Conservation (phyloP, 1,140 invertebrate species). For the Nasonia giraulti region DNA sequence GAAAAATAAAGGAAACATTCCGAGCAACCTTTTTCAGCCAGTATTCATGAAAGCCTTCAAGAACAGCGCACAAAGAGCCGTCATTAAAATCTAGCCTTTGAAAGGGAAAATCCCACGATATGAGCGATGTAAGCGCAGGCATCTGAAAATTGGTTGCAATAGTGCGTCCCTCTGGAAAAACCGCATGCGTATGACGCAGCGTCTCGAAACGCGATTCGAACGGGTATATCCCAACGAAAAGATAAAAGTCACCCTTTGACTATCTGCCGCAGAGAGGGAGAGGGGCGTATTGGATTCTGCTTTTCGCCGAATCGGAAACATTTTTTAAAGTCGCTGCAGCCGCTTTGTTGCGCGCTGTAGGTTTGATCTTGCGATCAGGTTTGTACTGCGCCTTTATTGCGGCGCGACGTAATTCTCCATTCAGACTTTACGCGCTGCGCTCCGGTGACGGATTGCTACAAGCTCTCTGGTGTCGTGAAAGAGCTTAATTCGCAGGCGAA, state of each 20-base stretch:
- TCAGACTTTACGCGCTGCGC: background rate
- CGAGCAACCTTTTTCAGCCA: background rate
- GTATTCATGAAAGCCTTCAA: background rate
- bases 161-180: background rate
- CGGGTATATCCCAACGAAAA: background rate
- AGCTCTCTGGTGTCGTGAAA: background rate
- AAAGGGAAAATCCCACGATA: background rate
- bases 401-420: background rate
- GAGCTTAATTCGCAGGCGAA: conserved; percentile 8
- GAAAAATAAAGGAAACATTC: background rate
- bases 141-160: background rate
- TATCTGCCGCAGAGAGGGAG: background rate
- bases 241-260: background rate
- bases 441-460: conserved; percentile 12
- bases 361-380: conserved; percentile 10
- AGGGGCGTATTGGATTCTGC: conserved; percentile 21
- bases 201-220: background rate
- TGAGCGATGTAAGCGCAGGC: background rate
- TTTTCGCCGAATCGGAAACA: conserved; percentile 8
- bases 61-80: background rate
- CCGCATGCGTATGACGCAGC: background rate
- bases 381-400: background rate
- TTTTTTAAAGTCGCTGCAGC: background rate
- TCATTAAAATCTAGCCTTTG: background rate
- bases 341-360: background rate